These are phyloP conservation scores for Cheilosia variabilis DNA, from an alignment of 2,888 invertebrate genomes.

Conservation along the genomic window DNA sequence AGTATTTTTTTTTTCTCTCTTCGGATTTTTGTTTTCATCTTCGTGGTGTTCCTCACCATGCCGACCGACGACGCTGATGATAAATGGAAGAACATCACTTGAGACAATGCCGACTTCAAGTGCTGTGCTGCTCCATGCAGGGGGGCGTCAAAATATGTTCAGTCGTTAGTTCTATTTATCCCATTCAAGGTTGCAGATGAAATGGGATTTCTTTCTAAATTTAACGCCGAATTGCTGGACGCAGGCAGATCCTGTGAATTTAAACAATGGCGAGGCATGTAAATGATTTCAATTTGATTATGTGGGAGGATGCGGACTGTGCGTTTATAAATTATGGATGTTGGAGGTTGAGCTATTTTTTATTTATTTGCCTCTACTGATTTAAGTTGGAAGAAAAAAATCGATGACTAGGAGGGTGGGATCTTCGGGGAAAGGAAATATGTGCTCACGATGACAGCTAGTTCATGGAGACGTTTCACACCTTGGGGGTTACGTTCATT, in stretches of 20 bases:
- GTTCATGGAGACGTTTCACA: too few species aligned
- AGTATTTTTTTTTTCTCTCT: conserved; percentile 26
- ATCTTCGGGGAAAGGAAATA: too few species aligned
- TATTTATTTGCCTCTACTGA: conserved; percentile 22
- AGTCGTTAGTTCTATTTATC: conserved; percentile 11
- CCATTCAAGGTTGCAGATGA: conserved; percentile 29
- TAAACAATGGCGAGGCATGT: conserved; percentile 21
- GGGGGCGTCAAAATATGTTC: conserved; percentile 64
- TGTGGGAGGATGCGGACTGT: conserved; percentile 7
- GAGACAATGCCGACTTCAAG: conserved; percentile 53
- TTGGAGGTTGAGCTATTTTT: conserved; percentile 22
- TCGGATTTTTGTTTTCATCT: conserved; percentile 12
- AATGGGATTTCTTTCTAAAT: conserved; percentile 23
- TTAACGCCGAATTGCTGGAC: not conserved
- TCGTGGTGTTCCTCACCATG: conserved; percentile 36
- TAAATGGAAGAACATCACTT: conserved; percentile 61
- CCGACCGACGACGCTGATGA: conserved; percentile 21
- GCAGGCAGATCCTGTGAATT: conserved; percentile 29
- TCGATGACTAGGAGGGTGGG: too few species aligned
- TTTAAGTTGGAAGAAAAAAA: too few species aligned
- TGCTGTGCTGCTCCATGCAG: conserved; percentile 31
- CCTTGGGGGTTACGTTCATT: too few species aligned
- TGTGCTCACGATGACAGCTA: too few species aligned
- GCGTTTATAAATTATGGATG: conserved; percentile 17
- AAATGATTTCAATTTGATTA: conserved; percentile 46